These are phyloP conservation scores for Brachirus orientalis DNA, from an alignment of 2,113 vertebrate genomes.

Conservation along the genomic window DNA sequence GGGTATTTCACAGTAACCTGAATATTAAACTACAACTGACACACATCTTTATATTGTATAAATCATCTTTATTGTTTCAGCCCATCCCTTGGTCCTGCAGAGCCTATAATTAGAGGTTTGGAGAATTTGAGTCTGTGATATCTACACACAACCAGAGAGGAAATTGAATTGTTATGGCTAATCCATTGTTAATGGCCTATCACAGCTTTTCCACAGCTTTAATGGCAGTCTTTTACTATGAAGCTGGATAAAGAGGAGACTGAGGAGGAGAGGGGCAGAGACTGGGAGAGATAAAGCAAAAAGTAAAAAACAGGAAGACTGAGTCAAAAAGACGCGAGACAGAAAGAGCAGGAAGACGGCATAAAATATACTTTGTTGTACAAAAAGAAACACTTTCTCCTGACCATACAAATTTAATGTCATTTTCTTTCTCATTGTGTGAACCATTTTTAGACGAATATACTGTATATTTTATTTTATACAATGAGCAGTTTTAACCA, in stretches of 20 bases:
- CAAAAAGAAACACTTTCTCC: slow-evolving; percentile 12
- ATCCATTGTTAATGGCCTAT: slow-evolving; percentile 58
- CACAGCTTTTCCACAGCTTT: slow-evolving; percentile 30
- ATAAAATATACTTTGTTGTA: neutral
- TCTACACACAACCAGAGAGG: slow-evolving; percentile 19
- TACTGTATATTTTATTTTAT: too few species aligned
- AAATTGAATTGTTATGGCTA: slow-evolving; percentile 56
- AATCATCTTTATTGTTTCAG: slow-evolving; percentile 38
- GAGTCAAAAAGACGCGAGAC: neutral
- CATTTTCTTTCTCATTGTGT: too few species aligned
- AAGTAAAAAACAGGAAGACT: neutral
- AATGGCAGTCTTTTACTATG: slow-evolving; percentile 38
- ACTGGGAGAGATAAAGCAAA: neutral
- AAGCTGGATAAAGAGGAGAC: slow-evolving; percentile 8
- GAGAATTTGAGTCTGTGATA: slow-evolving; percentile 39
- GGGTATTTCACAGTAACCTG: neutral
- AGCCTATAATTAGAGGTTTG: slow-evolving; percentile 42
- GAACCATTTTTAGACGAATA: too few species aligned
- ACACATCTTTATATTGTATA: slow-evolving; percentile 14
- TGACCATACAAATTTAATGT: too few species aligned
- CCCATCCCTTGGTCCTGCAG: slow-evolving; percentile 16
- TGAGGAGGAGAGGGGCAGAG: neutral
- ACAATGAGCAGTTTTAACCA: too few species aligned
- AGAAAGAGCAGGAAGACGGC: neutral
- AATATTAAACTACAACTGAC: slow-evolving; percentile 6